Conservation (phyloP, 2,797 vertebrate species). For the Chelon labrosus region DNA sequence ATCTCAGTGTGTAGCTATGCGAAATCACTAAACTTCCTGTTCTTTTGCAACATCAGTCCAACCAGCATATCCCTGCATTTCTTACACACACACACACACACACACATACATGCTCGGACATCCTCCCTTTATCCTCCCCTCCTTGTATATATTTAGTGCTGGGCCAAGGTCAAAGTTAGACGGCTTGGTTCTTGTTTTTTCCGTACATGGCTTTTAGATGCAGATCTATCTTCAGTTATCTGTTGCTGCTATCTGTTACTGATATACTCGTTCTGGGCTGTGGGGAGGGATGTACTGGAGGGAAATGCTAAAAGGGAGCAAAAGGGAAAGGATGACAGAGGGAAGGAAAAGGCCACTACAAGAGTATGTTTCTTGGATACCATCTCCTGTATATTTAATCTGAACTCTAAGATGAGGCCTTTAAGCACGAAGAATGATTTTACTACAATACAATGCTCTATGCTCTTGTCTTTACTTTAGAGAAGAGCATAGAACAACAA, state of each 20-base stretch:
- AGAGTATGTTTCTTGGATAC: background rate
- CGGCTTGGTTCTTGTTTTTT: constrained; percentile 53
- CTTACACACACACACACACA: constrained; percentile 4
- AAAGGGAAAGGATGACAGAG: constrained; percentile 11
- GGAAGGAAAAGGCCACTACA: constrained; percentile 9
- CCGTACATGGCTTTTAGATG: constrained; percentile 57
- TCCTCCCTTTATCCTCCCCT: constrained; percentile 42
- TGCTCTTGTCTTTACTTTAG: too few species aligned
- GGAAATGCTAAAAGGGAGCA: constrained; percentile 15
- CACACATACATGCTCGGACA: constrained; percentile 25
- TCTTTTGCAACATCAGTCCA: constrained; percentile 34
- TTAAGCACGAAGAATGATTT: background rate
- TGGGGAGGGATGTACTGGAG: constrained; percentile 8
- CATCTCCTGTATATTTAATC: background rate
- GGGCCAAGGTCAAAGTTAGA: constrained; percentile 62
- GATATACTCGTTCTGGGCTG: constrained; percentile 20
- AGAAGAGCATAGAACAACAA: too few species aligned
- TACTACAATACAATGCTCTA: too few species aligned
- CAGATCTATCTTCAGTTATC: constrained; percentile 56
- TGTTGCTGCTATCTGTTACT: constrained; percentile 7
- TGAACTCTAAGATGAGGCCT: background rate
- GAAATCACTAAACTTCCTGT: constrained; percentile 41
- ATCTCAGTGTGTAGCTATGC: constrained; percentile 36
- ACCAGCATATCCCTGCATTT: constrained; percentile 36
- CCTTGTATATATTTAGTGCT: constrained; percentile 61